Evolutionary conservation across 2,888 invertebrate species (phyloP), one percentile per base, ranked within the genome.

Genomic region (Drosophila lacicola): DNA sequence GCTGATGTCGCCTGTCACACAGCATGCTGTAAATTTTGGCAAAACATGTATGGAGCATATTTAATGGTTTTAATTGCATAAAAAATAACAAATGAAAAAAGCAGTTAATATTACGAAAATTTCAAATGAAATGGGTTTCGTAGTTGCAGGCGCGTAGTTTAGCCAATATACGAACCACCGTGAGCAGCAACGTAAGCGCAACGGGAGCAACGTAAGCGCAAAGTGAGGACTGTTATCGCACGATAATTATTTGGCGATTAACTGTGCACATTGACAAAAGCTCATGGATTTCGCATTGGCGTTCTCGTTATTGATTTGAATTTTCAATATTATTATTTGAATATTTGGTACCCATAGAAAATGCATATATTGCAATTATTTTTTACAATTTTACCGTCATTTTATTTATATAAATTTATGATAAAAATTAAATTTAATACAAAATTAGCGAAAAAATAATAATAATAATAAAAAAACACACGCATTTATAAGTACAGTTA

Each of bases 401-500:
- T 82, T 78, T 71, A 82, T 71, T 73, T 78, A 88, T 69, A 42
- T 58, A 78, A 67, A 55, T 69, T 66, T 83, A 80, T 70, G 66
- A 67, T 85, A 88, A 82, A 70, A 70, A 72, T 80, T 80, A 72
- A 70, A 69, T 80, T 56, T 78, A 74, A 72, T 82, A 77, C 68
- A 80, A 70, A 80, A 85, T 86, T 70, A 81, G 76, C 68, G 54
- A 73, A 77, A 69, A 82, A 70, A 53, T 71, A 60, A 39, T 45
- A 21, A 29, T 29, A 29, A 29, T 29, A 29, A 29, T 29, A 36
- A 10, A 73, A 66, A 64, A 83, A 77, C 73, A 80, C 74, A 74
- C 76, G 71, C 73, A 80, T 80, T 82, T 78, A 82, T 90, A 90
- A 90, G 90, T 90, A 91, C 90, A 84, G 83, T 90, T 89, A 90